Percentiles rank a stretch among this genome's conserved stretches.
These are phyloP conservation scores for Octodon degus DNA, from an alignment of 2,113 vertebrate species.

Conservation along the genomic window DNA sequence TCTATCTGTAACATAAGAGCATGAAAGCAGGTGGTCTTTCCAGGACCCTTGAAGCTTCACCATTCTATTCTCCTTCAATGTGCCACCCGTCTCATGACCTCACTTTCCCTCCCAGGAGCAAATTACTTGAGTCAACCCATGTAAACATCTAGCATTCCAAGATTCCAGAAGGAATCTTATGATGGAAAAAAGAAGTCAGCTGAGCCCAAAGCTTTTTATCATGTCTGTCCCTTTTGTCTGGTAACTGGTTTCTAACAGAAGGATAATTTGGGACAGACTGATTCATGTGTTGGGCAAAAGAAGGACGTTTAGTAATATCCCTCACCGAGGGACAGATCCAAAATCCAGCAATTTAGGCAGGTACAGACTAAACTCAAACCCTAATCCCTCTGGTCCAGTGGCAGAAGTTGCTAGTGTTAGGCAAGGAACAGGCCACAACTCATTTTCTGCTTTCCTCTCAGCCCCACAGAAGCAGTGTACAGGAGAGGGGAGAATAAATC, in stretches of 20 bases:
- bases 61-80: conserved; percentile 42
- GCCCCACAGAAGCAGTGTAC: background rate
- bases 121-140: background rate
- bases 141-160: conserved; percentile 26
- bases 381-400: background rate
- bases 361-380: background rate
- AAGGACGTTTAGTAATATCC: conserved; percentile 37
- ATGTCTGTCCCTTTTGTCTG: conserved; percentile 17
- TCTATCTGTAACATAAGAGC: background rate
- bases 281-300: conserved; percentile 26
- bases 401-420: conserved; percentile 7
- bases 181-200: conserved; percentile 3
- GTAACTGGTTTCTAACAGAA: background rate
- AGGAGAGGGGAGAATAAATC: conserved; percentile 20
- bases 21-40: conserved; percentile 38
- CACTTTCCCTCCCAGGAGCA: background rate
- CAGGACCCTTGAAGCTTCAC: conserved; percentile 5
- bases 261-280: conserved; percentile 18
- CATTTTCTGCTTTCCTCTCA: conserved; percentile 47
- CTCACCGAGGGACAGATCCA: background rate
- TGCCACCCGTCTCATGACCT: conserved; percentile 12
- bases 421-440: conserved; percentile 34
- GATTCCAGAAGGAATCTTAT: conserved; percentile 51
- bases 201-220: conserved; percentile 18
- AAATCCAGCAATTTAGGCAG: background rate